Evolutionary conservation across 2,888 invertebrate species (phyloP), one percentile per base, ranked within the genome.

Genomic region (Drosophila anomelani): DNA sequence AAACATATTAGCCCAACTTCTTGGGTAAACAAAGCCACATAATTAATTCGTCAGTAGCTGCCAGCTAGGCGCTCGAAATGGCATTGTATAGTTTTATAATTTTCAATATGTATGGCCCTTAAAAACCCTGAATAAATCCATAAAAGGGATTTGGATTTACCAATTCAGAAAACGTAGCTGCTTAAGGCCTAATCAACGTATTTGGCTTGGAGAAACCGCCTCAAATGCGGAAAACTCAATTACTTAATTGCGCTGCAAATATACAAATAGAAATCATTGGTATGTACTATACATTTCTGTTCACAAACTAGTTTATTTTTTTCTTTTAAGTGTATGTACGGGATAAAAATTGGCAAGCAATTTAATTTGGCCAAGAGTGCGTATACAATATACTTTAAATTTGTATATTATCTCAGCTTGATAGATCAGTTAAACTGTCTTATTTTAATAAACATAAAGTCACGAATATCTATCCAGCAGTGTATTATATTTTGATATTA

Each of bases 271-370:
- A 71, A 71, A 71, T 71, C 71, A 51, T 55, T 55, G 55, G 63
- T 73, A 74, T 73, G 71, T 71, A 71, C 71, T 23, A 56, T 34
- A 62, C 74, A 73, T 62, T 61, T 38, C 74, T 70, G 36, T 71
- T 70, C 71, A 43, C 71, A 68, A 68, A 68, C 57, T 70, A 68
- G 58, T 68, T 68, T 57, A 49, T 71, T 68, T 70, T 54, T 71
- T 68, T 71, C 71, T 70, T 68, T 68, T 57, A 68, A 71, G 71
- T 47, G 68, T 68, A 66, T 36, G 68, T 36, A 43, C 71, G 57
- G 71, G 47, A 36, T 71, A 38, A 70, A 68, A 68, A 71, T 49
- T 66, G 43, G 43, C 43, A 20, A 51, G 51, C 20, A 20, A 29
- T 23, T 68, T 26, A 29, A 51, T 7, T 51, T 66, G 34, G 20